These are phyloP conservation scores for Camptogramma bilineatum DNA, from an alignment of 2,888 invertebrate species.

Conservation along the genomic window DNA sequence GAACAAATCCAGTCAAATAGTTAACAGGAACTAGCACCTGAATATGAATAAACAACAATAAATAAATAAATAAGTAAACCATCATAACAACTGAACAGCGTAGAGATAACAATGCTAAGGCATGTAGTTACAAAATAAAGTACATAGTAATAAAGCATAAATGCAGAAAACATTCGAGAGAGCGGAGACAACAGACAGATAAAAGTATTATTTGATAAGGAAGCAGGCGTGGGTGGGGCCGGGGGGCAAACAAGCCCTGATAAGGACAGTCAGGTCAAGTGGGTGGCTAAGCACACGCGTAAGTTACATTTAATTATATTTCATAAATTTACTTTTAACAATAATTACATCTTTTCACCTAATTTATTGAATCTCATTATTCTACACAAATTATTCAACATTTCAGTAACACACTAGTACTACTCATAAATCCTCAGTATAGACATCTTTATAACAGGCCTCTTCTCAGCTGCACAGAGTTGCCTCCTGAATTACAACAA, in stretches of 20 bases:
- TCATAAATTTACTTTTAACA: conserved; percentile 43
- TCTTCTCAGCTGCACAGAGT: conserved; percentile 15
- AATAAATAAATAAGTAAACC: conserved; percentile 35
- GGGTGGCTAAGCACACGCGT: conserved; percentile 31
- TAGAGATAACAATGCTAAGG: conserved; percentile 40
- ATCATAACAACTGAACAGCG: conserved; percentile 37
- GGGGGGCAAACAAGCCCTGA: conserved; percentile 55
- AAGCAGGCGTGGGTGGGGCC: conserved; percentile 15
- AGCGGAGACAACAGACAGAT: conserved; percentile 47
- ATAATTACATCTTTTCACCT: conserved; percentile 48
- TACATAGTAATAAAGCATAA: conserved; percentile 44
- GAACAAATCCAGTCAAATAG: conserved; percentile 49
- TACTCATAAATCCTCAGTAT: conserved; percentile 21
- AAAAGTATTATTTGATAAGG: conserved; percentile 45
- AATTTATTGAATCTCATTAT: conserved; percentile 24
- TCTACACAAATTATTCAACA: conserved; percentile 30
- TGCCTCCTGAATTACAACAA: conserved; percentile 27
- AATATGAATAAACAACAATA: conserved; percentile 46
- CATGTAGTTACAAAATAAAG: conserved; percentile 33
- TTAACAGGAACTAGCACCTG: conserved; percentile 58
- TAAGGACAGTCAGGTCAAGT: conserved; percentile 52
- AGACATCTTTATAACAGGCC: conserved; percentile 5
- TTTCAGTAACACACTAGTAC: conserved; percentile 28
- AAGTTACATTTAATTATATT: conserved; percentile 31
- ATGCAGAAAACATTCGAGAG: conserved; percentile 52